Conservation (phyloP, 2,113 vertebrate species). For the Alligator sinensis region DNA sequence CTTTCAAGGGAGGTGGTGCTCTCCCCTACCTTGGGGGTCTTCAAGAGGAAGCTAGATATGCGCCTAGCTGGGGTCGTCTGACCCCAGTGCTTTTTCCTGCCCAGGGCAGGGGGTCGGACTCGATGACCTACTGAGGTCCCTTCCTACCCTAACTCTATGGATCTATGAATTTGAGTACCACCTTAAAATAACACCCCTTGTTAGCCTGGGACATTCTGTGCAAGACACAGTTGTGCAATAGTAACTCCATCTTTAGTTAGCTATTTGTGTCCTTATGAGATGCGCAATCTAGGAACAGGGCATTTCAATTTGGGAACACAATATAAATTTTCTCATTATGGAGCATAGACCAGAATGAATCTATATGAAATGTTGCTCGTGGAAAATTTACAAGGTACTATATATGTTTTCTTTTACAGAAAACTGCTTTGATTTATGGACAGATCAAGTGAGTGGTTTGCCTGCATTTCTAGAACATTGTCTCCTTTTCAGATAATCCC, state of each 20-base stretch:
- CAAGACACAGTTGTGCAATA: background rate
- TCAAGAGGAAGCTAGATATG: no score
- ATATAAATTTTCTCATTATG: background rate
- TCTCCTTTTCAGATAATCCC: background rate
- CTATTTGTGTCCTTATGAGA: background rate
- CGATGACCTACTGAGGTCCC: no score
- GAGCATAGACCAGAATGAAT: background rate
- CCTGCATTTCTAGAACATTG: slow-evolving; percentile 9
- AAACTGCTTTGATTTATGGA: slow-evolving; percentile 13
- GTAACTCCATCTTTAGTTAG: background rate
- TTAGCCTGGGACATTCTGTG: background rate
- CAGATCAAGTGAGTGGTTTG: background rate
- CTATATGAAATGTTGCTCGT: background rate
- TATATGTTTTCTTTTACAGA: slow-evolving; percentile 6
- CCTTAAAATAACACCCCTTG: background rate
- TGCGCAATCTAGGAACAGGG: background rate
- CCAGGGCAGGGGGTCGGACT: no score
- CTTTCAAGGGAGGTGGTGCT: no score
- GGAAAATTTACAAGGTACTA: background rate
- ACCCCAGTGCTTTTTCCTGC: no score
- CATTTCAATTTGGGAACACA: background rate
- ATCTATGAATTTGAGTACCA: background rate
- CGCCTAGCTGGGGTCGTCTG: no score
- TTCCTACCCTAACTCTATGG: background rate
- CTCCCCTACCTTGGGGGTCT: no score